Conservation (phyloP, 2,888 invertebrate genomes). For the Acrobasis consociella region DNA sequence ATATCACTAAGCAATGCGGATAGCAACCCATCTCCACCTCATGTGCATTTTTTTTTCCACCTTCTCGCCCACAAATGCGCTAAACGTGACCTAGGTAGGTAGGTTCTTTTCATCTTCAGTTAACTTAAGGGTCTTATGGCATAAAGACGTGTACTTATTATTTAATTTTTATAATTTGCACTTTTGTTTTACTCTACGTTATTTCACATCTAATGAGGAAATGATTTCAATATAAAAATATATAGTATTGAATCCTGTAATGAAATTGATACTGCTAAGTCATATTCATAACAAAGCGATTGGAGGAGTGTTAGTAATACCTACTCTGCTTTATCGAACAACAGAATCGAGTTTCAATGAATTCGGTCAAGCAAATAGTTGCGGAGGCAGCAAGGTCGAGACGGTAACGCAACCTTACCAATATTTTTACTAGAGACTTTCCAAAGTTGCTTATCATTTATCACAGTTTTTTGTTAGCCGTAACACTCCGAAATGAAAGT, state of each 20-base stretch:
- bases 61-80: no score
- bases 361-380: slow-evolving; percentile 58
- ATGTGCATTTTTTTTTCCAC: no score
- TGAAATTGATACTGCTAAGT: neutral
- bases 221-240: no score
- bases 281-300: slow-evolving; percentile 8
- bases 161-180: no score
- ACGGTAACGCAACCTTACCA: slow-evolving; percentile 50
- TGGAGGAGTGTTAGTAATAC: slow-evolving; percentile 23
- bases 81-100: no score
- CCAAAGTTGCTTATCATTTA: slow-evolving; percentile 37
- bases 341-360: slow-evolving; percentile 49
- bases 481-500: slow-evolving; percentile 9
- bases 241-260: neutral
- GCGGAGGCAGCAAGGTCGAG: slow-evolving; percentile 53
- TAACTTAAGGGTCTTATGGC: no score
- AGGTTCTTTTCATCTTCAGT: no score
- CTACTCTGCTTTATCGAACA: slow-evolving; percentile 43
- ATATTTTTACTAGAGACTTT: slow-evolving; percentile 40
- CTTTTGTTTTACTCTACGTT: no score
- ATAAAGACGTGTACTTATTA: no score
- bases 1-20: no score
- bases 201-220: no score
- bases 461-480: neutral
- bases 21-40: no score